phyloP scores from a whole-genome alignment of 1,140 invertebrate genomes.

The Pentalonia nigronervosa region DNA sequence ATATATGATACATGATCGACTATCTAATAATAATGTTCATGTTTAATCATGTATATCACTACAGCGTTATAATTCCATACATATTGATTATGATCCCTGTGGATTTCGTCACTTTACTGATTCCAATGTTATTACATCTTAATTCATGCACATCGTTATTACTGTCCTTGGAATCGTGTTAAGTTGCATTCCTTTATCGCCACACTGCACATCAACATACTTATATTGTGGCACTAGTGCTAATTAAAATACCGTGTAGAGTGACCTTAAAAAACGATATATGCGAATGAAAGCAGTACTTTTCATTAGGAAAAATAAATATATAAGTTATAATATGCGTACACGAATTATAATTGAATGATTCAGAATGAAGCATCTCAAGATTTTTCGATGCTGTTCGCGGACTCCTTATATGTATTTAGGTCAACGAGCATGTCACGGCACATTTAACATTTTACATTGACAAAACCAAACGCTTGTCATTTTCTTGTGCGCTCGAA shows the following conservation, averaged over 20 bases:
- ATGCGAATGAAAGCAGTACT: slow-evolving; percentile 7
- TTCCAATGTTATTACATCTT: background rate
- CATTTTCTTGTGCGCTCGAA: background rate
- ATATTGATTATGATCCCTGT: background rate
- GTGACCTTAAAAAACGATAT: background rate
- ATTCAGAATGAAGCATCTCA: background rate
- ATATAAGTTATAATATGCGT: background rate
- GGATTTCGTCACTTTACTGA: background rate
- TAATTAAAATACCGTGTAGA: background rate
- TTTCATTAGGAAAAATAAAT: background rate
- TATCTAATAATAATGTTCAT: background rate
- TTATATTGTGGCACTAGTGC: background rate
- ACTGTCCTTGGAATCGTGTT: background rate
- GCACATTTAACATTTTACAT: slow-evolving; percentile 15
- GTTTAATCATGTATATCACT: background rate
- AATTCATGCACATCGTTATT: background rate
- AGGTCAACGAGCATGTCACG: slow-evolving; percentile 17
- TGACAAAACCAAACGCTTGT: background rate
- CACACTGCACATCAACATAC: background rate
- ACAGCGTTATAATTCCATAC: background rate
- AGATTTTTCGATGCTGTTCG: slow-evolving; percentile 15
- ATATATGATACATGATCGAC: background rate
- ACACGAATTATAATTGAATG: background rate
- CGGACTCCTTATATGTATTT: background rate
- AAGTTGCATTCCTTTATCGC: background rate